These are phyloP conservation scores for Paraescarpia echinospica DNA, from an alignment of 1,140 invertebrate species.

Conservation along the genomic window DNA sequence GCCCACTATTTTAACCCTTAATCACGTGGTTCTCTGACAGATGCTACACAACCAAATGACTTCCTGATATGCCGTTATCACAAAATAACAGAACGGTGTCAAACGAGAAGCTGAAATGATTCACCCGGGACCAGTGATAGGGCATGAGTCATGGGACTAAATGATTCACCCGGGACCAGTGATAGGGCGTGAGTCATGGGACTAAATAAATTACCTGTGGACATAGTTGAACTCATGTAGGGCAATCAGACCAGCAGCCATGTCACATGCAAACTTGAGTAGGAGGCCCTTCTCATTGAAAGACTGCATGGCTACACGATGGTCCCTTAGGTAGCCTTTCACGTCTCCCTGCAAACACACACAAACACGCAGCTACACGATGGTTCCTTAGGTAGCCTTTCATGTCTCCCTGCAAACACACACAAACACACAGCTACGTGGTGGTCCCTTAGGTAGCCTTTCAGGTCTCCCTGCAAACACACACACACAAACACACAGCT, in stretches of 20 bases:
- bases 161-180: not conserved
- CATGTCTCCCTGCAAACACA: conserved; percentile 60
- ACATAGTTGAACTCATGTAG: conserved; percentile 67
- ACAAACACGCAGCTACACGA: conserved; percentile 27
- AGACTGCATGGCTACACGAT: conserved; percentile 54
- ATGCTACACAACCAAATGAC: not conserved
- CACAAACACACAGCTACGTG: conserved; percentile 29
- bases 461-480: conserved; percentile 62
- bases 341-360: conserved; percentile 61
- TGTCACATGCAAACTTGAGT: conserved; percentile 66
- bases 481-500: conserved; percentile 24
- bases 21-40: not conserved
- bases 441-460: conserved; percentile 63
- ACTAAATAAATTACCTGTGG: conserved; percentile 57
- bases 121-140: too few relatives aligned
- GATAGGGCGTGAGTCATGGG: not conserved
- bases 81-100: not conserved
- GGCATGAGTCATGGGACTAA: too few relatives aligned
- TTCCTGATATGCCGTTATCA: not conserved
- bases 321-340: conserved; percentile 64
- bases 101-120: not conserved
- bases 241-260: conserved; percentile 63
- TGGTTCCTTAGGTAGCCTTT: conserved; percentile 64
- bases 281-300: conserved; percentile 63
- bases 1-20: not conserved